phyloP scores from a whole-genome alignment of 2,113 vertebrate species.

The Prochilodus magdalenae region DNA sequence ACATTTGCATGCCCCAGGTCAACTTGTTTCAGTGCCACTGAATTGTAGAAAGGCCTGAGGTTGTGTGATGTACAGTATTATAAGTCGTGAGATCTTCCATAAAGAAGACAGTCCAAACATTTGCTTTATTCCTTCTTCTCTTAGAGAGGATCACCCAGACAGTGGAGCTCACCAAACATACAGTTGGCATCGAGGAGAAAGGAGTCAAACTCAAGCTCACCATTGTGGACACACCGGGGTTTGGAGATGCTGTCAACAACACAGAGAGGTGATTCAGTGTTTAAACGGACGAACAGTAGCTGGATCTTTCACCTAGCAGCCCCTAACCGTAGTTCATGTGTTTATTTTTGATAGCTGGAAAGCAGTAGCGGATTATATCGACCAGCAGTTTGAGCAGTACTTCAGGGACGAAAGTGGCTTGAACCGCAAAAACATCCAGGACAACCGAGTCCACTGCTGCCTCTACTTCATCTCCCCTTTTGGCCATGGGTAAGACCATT shows the following conservation, averaged over 20 bases:
- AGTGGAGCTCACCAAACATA: slow-evolving; percentile 80
- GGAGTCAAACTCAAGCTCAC: slow-evolving; percentile 80
- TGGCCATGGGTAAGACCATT: slow-evolving; percentile 76
- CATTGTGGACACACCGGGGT: slow-evolving; percentile 80
- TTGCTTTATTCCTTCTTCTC: slow-evolving; percentile 3
- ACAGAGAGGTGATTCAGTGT: slow-evolving; percentile 57
- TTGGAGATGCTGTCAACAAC: slow-evolving; percentile 79
- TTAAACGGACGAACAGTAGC: neutral
- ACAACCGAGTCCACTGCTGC: slow-evolving; percentile 80
- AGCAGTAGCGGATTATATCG: slow-evolving; percentile 71
- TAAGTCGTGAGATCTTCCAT: too few species aligned
- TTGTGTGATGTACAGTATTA: too few species aligned
- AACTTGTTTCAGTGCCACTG: too few species aligned
- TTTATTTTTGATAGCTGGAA: slow-evolving; percentile 68
- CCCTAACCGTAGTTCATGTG: neutral
- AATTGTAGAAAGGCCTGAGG: too few species aligned
- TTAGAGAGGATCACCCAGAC: slow-evolving; percentile 77
- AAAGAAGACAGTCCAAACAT: neutral
- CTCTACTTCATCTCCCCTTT: slow-evolving; percentile 81
- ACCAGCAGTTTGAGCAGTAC: slow-evolving; percentile 79
- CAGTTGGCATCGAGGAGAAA: slow-evolving; percentile 92
- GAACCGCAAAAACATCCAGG: slow-evolving; percentile 80
- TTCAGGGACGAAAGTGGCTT: slow-evolving; percentile 80
- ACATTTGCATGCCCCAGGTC: too few species aligned
- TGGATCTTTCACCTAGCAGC: neutral